Conservation (phyloP, 2,797 vertebrate genomes). For the Coilia nasus region DNA sequence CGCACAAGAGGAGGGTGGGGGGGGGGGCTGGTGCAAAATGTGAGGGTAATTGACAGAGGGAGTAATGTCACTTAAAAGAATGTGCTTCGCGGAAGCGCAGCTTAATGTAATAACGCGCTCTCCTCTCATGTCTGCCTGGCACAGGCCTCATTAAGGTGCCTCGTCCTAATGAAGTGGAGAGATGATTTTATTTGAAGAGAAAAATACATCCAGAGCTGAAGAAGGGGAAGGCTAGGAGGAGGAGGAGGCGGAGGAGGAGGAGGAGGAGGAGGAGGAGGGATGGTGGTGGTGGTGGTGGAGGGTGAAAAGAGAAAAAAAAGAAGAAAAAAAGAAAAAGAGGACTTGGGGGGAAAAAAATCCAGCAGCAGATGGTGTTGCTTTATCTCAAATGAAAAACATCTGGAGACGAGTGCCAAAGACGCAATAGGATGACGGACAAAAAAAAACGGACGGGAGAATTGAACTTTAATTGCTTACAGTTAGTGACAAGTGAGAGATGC, state of each 20-base stretch:
- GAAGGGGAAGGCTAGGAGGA: neutral
- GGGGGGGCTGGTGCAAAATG: too few species aligned
- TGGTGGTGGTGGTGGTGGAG: too few species aligned
- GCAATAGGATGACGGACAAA: neutral
- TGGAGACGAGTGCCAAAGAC: conserved; percentile 49
- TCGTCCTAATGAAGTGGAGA: conserved; percentile 65
- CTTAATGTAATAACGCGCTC: conserved; percentile 38
- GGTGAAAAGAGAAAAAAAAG: too few species aligned
- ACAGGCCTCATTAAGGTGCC: conserved; percentile 59
- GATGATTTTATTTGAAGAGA: conserved; percentile 61
- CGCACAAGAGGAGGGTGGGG: too few species aligned
- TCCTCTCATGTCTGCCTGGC: conserved; percentile 47
- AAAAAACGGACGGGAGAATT: neutral
- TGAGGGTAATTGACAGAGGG: conserved; percentile 9
- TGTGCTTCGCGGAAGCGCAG: conserved; percentile 1
- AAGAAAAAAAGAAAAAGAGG: conserved; percentile 16
- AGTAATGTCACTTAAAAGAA: conserved; percentile 8
- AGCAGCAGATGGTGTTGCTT: conserved; percentile 59
- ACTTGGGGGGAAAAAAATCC: conserved; percentile 29
- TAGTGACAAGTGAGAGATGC: neutral
- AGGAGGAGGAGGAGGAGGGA: too few species aligned
- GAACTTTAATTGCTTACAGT: conserved; percentile 15
- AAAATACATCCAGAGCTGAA: conserved; percentile 34
- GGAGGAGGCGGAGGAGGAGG: too few species aligned
- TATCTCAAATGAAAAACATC: conserved; percentile 64